Evolutionary conservation across 23 tunicate genomes (phyloP).

Genomic region (Clavelina lepadiformis): DNA sequence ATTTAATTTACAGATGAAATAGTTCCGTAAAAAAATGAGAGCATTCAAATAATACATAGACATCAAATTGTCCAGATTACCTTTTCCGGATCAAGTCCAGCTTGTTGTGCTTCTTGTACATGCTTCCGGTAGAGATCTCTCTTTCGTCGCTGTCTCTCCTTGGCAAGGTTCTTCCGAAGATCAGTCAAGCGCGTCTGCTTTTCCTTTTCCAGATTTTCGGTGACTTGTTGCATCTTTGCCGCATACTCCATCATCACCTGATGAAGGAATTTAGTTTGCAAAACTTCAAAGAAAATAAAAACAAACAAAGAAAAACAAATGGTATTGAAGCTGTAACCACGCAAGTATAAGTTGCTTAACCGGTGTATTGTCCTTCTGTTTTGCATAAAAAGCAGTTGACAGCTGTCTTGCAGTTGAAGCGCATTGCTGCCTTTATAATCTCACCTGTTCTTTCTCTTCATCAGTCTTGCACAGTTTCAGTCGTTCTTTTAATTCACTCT

Average conservation of each 20-base stretch:
- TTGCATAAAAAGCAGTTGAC: too few species aligned
- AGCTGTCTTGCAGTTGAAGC: too few species aligned
- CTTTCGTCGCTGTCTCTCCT: slow-evolving; percentile 74
- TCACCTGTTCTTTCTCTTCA: slow-evolving; percentile 88
- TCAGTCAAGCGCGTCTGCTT: slow-evolving; percentile 65
- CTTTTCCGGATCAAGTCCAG: slow-evolving; percentile 83
- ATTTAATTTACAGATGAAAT: not conserved
- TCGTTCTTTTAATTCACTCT: slow-evolving; percentile 69
- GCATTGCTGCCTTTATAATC: too few species aligned
- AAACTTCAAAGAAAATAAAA: too few species aligned
- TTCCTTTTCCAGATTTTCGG: slow-evolving; percentile 63
- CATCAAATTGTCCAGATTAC: too few species aligned
- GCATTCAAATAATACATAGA: too few species aligned
- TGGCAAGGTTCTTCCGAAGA: slow-evolving; percentile 52
- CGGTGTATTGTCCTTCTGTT: too few species aligned
- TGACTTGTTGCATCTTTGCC: slow-evolving; percentile 47
- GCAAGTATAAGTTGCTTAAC: too few species aligned
- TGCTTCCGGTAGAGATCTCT: slow-evolving; percentile 69
- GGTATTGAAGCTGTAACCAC: too few species aligned
- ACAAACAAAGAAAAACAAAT: too few species aligned
- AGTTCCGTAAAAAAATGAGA: not conserved
- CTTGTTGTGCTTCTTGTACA: slow-evolving; percentile 60
- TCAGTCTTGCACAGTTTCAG: slow-evolving; percentile 70
- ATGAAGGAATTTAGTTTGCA: not conserved
- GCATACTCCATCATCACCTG: slow-evolving; percentile 86